Evolutionary conservation across 1,140 invertebrate species (phyloP).

Genomic region (Scaptomyza graminum): DNA sequence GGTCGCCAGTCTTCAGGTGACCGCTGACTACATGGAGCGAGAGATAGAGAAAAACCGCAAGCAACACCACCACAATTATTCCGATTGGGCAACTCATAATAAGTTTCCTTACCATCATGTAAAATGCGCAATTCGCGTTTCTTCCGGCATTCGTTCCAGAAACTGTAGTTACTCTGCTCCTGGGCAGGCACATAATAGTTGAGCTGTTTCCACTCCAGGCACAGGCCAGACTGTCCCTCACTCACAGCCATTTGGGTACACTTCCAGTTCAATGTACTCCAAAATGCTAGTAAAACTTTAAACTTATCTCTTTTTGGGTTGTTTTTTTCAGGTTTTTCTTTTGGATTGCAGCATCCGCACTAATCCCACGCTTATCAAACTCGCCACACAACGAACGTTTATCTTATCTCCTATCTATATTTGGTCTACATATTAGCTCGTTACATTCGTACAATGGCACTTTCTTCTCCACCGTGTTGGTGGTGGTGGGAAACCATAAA

Average conservation of each 20-base stretch:
- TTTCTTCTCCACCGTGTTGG: background rate
- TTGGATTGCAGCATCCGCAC: conserved; percentile 15
- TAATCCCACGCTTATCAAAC: conserved; percentile 23
- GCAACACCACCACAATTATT: conserved; percentile 17
- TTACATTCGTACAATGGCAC: background rate
- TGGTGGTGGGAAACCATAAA: conserved; percentile 67
- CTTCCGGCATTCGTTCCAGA: conserved; percentile 76
- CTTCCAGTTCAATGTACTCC: conserved; percentile 35
- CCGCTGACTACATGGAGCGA: conserved; percentile 84
- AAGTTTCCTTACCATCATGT: conserved; percentile 60
- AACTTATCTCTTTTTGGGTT: background rate
- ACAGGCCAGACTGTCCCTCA: conserved; percentile 44
- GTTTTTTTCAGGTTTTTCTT: background rate
- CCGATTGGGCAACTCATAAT: background rate
- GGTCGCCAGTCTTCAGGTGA: conserved; percentile 85
- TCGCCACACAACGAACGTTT: too few species aligned
- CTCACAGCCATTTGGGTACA: conserved; percentile 16
- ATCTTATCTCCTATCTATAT: conserved; percentile 30
- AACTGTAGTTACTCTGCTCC: conserved; percentile 77
- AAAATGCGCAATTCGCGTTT: conserved; percentile 65
- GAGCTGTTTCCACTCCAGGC: conserved; percentile 79
- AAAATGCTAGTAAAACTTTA: background rate
- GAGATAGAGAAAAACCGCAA: conserved; percentile 15
- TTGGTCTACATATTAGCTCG: conserved; percentile 50
- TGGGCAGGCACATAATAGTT: conserved; percentile 80